Evolutionary conservation across 2,888 invertebrate species (phyloP).

Genomic region (Agriotes lineatus): DNA sequence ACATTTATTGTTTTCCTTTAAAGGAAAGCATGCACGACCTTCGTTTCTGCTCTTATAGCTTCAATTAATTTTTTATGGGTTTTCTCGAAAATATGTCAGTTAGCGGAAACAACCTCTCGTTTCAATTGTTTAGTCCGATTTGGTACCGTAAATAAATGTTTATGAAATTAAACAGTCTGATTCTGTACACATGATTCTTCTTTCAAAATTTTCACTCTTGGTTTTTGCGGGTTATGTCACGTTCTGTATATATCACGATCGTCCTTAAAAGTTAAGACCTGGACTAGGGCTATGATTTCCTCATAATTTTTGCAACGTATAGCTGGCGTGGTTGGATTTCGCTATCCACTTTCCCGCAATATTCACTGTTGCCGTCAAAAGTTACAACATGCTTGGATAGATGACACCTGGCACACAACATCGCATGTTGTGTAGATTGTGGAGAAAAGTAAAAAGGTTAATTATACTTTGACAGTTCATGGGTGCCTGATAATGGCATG

Average conservation of each 20-base stretch:
- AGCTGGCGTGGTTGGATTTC: no score
- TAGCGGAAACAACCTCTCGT: constrained; percentile 20
- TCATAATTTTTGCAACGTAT: no score
- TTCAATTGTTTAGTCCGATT: background rate
- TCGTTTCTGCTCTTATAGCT: background rate
- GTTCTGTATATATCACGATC: background rate
- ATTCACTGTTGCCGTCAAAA: background rate
- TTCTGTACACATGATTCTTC: background rate
- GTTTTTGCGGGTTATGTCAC: background rate
- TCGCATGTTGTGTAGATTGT: constrained; percentile 20
- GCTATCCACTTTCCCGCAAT: no score
- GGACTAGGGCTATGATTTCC: no score
- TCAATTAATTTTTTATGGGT: background rate
- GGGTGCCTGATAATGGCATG: no score
- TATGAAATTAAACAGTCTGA: background rate
- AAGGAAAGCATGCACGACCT: no score
- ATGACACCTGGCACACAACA: constrained; percentile 12
- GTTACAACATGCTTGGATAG: constrained; percentile 2
- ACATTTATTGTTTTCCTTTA: no score
- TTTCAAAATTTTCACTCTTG: background rate
- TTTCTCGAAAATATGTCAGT: constrained; percentile 5
- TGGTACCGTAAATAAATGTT: background rate
- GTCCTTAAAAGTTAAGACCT: no score
- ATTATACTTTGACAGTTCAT: no score
- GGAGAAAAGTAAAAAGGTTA: no score